phyloP scores from a whole-genome alignment of 2,888 invertebrate genomes.

The Heliconius erato region DNA sequence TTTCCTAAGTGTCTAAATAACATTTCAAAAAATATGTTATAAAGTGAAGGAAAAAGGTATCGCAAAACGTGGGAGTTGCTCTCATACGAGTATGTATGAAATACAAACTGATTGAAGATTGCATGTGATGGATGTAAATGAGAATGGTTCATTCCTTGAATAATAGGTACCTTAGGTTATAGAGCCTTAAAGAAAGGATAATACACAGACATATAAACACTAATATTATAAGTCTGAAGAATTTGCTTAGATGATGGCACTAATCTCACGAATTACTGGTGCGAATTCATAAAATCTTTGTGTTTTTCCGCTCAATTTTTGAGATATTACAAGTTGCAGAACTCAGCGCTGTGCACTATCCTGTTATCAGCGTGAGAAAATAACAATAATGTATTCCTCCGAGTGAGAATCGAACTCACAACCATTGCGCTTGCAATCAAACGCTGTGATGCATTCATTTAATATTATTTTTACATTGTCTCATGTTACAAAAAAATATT shows the following conservation, averaged over 20 bases:
- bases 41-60: constrained; percentile 33
- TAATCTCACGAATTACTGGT: neutral
- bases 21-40: constrained; percentile 1
- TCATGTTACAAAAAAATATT: neutral
- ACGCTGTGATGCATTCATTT: neutral
- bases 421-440: neutral
- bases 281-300: neutral
- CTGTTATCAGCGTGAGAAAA: neutral
- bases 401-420: neutral
- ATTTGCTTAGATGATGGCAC: neutral
- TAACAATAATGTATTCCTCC: neutral
- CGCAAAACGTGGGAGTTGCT: constrained; percentile 58
- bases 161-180: constrained; percentile 47
- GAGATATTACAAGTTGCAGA: neutral
- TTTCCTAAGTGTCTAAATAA: neutral
- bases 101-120: constrained; percentile 66
- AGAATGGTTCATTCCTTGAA: constrained; percentile 59
- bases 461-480: too few species aligned
- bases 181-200: neutral
- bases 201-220: neutral
- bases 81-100: constrained; percentile 56
- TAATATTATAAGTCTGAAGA: too few species aligned
- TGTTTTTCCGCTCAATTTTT: too few species aligned
- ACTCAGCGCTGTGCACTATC: neutral
- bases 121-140: constrained; percentile 67